Conservation (phyloP, 2,113 vertebrate genomes). For the Origma solitaria region DNA sequence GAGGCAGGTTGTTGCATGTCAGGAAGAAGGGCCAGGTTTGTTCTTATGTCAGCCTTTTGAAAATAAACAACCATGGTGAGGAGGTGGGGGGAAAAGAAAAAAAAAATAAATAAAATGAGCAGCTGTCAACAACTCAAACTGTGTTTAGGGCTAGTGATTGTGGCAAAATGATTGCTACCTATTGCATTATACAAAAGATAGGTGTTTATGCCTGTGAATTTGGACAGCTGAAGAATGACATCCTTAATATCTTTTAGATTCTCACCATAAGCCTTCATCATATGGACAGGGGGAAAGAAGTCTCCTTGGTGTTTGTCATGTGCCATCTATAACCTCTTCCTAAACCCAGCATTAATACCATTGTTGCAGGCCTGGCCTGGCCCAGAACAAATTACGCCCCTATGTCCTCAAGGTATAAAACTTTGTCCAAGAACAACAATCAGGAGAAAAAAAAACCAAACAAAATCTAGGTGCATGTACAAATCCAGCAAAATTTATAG, state of each 20-base stretch:
- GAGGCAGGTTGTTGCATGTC: background rate
- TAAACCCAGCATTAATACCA: background rate
- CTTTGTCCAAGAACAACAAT: background rate
- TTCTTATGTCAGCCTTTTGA: background rate
- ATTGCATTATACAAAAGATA: background rate
- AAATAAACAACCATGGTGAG: background rate
- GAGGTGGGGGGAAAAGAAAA: too few relatives aligned
- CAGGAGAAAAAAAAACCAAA: background rate
- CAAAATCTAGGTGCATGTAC: background rate
- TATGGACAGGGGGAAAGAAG: rapidly evolving
- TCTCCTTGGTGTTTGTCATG: background rate
- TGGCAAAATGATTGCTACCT: background rate
- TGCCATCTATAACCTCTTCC: background rate
- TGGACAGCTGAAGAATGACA: background rate
- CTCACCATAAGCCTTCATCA: background rate
- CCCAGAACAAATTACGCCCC: background rate
- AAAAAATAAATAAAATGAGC: background rate
- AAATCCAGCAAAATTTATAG: background rate
- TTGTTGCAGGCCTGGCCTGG: background rate
- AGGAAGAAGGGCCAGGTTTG: background rate
- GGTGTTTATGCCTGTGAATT: background rate
- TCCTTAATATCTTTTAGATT: background rate
- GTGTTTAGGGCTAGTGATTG: background rate
- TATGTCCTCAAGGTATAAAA: background rate
- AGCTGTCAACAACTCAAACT: background rate